A percentile compares a stretch with the other conserved stretches of the same genome.
Conservation (phyloP, 2,113 vertebrate species). For the Cavia porcellus region DNA sequence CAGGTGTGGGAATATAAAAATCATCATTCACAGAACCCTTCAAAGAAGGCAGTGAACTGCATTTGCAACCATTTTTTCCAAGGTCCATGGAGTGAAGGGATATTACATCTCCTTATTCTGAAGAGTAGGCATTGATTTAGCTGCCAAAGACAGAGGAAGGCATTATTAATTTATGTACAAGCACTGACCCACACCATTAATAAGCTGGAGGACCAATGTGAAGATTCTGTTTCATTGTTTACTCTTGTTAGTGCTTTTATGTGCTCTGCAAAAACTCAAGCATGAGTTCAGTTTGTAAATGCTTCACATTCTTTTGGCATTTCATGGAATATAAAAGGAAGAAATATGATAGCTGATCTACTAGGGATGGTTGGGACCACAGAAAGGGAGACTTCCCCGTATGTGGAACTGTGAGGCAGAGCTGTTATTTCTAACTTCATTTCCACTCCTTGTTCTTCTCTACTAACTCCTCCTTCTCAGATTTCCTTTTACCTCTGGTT, state of each 20-base stretch:
- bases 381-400: background rate
- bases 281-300: conserved; percentile 43
- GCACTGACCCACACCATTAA: background rate
- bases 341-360: background rate
- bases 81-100: background rate
- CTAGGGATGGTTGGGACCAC: background rate
- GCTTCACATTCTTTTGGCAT: conserved; percentile 1
- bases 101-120: background rate
- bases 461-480: background rate
- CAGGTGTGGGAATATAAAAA: background rate
- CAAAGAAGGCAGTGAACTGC: conserved; percentile 20
- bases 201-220: background rate
- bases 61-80: conserved; percentile 39
- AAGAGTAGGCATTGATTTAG: conserved; percentile 63
- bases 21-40: background rate
- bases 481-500: background rate
- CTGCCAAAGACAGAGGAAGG: conserved; percentile 53
- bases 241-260: conserved; percentile 27
- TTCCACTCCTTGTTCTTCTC: background rate
- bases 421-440: background rate
- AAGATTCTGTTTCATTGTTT: conserved; percentile 49
- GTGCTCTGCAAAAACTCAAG: conserved; percentile 36
- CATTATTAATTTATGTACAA: conserved; percentile 57
- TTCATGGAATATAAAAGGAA: conserved; percentile 22
- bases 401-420: background rate